These are phyloP conservation scores for Oedothorax gibbosus DNA, from an alignment of 1,140 invertebrate species.

Conservation along the genomic window DNA sequence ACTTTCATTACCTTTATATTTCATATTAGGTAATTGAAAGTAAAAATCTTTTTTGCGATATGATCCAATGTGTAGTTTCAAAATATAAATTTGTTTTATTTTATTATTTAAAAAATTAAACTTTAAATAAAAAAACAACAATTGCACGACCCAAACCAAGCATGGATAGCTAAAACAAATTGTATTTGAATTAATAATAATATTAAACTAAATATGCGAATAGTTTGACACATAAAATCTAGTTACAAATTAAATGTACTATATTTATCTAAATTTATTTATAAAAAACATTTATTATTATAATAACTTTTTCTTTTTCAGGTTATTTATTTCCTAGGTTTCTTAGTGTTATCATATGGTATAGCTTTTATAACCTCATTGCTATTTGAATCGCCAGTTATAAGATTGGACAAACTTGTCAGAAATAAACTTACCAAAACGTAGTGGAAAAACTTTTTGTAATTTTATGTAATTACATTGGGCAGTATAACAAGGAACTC, in stretches of 20 bases:
- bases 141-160: neutral
- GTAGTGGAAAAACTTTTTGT: too few species aligned
- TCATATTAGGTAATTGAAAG: too few species aligned
- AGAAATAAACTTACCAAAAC: neutral
- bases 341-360: neutral
- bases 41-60: too few species aligned
- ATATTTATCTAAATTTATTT: neutral
- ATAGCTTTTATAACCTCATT: conserved; percentile 1
- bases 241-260: neutral
- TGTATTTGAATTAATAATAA: neutral
- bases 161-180: neutral
- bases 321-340: neutral
- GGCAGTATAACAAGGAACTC: too few species aligned
- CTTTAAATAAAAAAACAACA: neutral
- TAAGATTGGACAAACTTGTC: conserved; percentile 4
- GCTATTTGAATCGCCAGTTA: conserved; percentile 17
- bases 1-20: too few species aligned
- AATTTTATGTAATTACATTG: too few species aligned
- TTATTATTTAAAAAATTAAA: too few species aligned
- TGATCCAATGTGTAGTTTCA: too few species aligned
- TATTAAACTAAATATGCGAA: neutral
- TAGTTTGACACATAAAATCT: neutral
- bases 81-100: too few species aligned
- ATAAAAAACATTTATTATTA: neutral
- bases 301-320: neutral